Conservation (phyloP, 2,113 vertebrate species). For the Pseudorasbora parva region DNA sequence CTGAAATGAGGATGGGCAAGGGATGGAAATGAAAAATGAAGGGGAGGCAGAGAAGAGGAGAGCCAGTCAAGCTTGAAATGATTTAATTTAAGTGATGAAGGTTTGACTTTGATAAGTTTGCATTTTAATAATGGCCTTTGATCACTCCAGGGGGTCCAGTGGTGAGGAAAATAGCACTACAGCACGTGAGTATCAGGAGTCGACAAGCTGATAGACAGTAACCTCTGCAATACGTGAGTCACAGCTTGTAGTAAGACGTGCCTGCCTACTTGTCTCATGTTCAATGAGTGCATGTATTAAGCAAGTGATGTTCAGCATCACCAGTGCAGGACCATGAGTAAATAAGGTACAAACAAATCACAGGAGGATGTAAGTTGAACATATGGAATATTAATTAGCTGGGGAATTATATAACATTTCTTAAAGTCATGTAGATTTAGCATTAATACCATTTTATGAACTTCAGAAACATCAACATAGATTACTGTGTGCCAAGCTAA, state of each 20-base stretch:
- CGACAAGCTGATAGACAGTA: constrained; percentile 39
- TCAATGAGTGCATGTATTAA: not conserved
- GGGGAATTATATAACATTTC: not conserved
- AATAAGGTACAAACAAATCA: not conserved
- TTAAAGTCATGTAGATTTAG: not conserved
- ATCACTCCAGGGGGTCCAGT: constrained; percentile 65
- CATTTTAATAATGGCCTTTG: constrained; percentile 71
- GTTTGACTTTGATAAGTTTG: constrained; percentile 79
- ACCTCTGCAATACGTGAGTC: not conserved
- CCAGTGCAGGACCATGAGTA: not conserved
- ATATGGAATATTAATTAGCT: constrained; percentile 7
- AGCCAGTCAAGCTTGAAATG: constrained; percentile 77
- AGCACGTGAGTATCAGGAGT: constrained; percentile 12
- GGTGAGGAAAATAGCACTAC: constrained; percentile 48
- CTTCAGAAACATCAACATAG: not conserved
- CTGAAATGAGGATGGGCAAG: constrained; percentile 67
- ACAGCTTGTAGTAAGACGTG: constrained; percentile 31
- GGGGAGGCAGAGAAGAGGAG: constrained; percentile 56
- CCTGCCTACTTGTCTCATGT: not conserved
- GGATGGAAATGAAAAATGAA: constrained; percentile 65
- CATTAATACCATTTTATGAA: not conserved
- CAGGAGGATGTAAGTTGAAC: not conserved
- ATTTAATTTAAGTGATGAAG: constrained; percentile 79
- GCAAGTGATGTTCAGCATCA: not conserved
- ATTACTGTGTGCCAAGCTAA: not conserved